These are phyloP conservation scores for Chelonus insularis DNA, from an alignment of 1,140 invertebrate species.

Conservation along the genomic window DNA sequence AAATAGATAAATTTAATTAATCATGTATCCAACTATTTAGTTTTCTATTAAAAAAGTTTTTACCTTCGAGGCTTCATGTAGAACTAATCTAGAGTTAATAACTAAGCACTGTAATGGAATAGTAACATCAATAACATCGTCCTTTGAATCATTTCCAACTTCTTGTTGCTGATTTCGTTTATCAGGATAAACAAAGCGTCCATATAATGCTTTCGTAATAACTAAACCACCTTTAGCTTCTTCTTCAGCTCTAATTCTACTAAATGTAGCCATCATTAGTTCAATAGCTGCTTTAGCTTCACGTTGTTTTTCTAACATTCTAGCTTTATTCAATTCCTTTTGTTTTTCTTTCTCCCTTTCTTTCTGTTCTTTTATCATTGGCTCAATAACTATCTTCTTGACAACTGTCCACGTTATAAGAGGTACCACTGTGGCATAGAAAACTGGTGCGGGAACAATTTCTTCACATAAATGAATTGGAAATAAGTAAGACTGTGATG, in stretches of 20 bases:
- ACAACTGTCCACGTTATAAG: conserved; percentile 77
- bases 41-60: too few species aligned
- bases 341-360: conserved; percentile 75
- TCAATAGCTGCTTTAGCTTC: conserved; percentile 85
- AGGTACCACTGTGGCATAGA: conserved; percentile 91
- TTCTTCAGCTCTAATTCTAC: conserved; percentile 75
- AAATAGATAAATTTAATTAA: too few species aligned
- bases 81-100: conserved; percentile 83
- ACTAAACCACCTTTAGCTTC: conserved; percentile 79
- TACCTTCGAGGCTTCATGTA: conserved; percentile 88
- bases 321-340: conserved; percentile 72
- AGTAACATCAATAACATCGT: conserved; percentile 87
- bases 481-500: conserved; percentile 86
- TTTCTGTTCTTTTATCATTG: conserved; percentile 77
- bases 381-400: conserved; percentile 86
- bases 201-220: conserved; percentile 85
- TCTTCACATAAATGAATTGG: conserved; percentile 91
- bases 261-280: conserved; percentile 84
- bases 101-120: conserved; percentile 92
- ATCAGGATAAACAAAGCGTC: conserved; percentile 63
- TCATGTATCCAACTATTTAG: too few species aligned
- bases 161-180: conserved; percentile 39
- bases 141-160: conserved; percentile 41
- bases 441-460: conserved; percentile 82
- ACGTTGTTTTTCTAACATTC: conserved; percentile 75